Evolutionary conservation across 2,797 vertebrate species (phyloP).

Genomic region (Fistularia tabacaria): DNA sequence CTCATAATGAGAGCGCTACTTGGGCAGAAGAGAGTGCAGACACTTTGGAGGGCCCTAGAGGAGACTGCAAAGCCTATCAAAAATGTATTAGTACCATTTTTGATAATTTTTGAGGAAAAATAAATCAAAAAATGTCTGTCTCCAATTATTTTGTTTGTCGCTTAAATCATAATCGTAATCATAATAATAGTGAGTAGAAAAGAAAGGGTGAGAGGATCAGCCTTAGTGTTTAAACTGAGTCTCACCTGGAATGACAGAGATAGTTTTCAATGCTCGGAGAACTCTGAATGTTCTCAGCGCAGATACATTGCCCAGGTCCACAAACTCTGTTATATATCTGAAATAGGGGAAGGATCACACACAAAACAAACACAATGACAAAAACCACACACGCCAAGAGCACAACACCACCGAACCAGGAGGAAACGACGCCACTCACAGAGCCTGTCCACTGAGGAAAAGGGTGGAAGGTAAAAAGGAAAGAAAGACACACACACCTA

Average conservation of each 20-base stretch:
- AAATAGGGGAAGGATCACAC: conserved; percentile 99
- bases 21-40: conserved; percentile 66
- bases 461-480: conserved; percentile 76
- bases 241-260: conserved; percentile 99
- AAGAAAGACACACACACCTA: conserved; percentile 86
- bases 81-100: conserved; percentile 81
- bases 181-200: conserved; percentile 75
- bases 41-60: conserved; percentile 61
- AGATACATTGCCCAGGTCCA: conserved; percentile 99
- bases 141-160: conserved; percentile 69
- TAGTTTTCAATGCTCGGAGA: conserved; percentile 99
- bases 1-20: conserved; percentile 54
- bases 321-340: conserved; percentile 99
- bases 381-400: conserved; percentile 91
- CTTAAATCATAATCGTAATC: conserved; percentile 62
- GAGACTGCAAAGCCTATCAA: conserved; percentile 93
- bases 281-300: conserved; percentile 99
- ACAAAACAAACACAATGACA: conserved; percentile 94
- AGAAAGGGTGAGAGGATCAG: conserved; percentile 77
- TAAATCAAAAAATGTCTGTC: conserved; percentile 73
- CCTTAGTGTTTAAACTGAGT: conserved; percentile 85
- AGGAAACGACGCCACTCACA: conserved; percentile 89
- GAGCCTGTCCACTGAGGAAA: conserved; percentile 88
- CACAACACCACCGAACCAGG: conserved; percentile 80
- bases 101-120: conserved; percentile 79